Conservation (phyloP, 1,140 invertebrate genomes). For the Diuraphis noxia region DNA sequence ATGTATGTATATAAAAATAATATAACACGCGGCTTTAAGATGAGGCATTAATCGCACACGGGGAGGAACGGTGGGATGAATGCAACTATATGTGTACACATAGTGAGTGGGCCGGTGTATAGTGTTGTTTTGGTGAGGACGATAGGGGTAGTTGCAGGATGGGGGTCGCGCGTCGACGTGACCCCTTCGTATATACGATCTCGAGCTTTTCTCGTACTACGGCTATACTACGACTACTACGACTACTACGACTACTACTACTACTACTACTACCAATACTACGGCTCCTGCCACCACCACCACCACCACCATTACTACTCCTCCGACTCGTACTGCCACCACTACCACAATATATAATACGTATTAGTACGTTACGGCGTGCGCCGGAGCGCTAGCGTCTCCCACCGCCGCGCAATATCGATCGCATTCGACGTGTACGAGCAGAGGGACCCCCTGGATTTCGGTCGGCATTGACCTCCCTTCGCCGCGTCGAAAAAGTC, state of each 20-base stretch:
- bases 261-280: too few relatives aligned
- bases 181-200: neutral
- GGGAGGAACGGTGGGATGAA: neutral
- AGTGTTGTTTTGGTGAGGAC: neutral
- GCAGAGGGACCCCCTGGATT: neutral
- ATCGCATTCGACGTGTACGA: neutral
- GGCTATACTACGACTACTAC: neutral
- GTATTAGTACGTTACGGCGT: neutral
- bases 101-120: neutral
- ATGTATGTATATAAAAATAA: neutral
- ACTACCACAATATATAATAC: too few relatives aligned
- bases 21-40: neutral
- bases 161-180: neutral
- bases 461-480: conserved; percentile 37
- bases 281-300: neutral
- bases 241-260: neutral
- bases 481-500: neutral
- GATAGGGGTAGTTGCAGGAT: neutral
- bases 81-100: neutral
- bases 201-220: conserved; percentile 17
- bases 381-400: conserved; percentile 33
- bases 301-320: too few relatives aligned
- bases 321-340: neutral
- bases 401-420: conserved; percentile 19
- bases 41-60: conserved; percentile 32